Evolutionary conservation across 2,113 vertebrate genomes (phyloP), one percentile per base, ranked within the genome.

Genomic region (Alethe diademata): DNA sequence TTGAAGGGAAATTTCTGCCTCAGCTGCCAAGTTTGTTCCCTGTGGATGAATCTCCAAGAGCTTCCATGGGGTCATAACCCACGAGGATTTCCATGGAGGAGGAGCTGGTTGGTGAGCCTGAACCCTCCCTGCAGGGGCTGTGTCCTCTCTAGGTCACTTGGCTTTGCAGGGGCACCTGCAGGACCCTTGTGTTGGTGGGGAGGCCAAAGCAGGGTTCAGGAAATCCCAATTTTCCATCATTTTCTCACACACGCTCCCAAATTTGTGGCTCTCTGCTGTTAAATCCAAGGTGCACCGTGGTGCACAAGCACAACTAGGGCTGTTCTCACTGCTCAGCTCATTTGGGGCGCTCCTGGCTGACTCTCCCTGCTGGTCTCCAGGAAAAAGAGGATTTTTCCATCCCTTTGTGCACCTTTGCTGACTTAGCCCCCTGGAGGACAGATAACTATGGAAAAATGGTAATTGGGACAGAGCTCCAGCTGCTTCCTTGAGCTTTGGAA

Each of bases 221-320:
- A 79, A 72, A 26, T 19, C 6, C 28, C 14, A 8, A 1, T 16
- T 88, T 88, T 71, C 51, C 40, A 23, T 8, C 2, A 9, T 60
- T 86, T 92, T 56, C 62, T 79, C n/a, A 17, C 38, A 66, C 23
- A 3, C 12, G 23, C 4, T 40, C 33, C 48, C 24, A 1, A 13
- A 28, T n/a, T 20, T 74, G 14, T n/a, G 53, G 5, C 25, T 86
- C 45, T 57, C 12, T 74, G 70, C 53, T 83, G 35, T 71, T 89
- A 33, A 38, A 78, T 23, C 42, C 42, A 50, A 45, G 25, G 19
- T 2, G 15, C 11, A 26, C 6, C 0, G 0, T 3, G 12, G 40
- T 65, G 72, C 33, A 23, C 11, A 12, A 62, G 42, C 64, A 69
- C 23, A 62, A 0, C 43, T 62, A 3, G 9, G 12, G 35, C 13